Base-by-base conservation (phyloP, 2,888 invertebrate genomes). In the Tiliacea aurago region DNA sequence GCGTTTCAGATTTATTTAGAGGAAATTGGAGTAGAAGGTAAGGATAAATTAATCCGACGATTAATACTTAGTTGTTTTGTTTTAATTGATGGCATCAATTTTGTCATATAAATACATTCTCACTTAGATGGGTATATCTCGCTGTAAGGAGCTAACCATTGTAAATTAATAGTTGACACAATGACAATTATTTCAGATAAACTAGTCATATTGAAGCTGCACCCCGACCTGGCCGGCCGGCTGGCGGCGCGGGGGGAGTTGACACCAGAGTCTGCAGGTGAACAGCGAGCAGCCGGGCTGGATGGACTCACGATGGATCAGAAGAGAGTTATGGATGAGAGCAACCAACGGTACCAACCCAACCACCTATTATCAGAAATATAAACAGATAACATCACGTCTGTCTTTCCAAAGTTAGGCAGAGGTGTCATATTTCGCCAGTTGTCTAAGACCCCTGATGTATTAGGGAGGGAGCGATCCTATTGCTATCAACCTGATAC, bases 181-280 rank as follows among this genome's bases (percentile, higher is more conserved):
- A 59, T 55, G 13, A 10, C 43, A 49, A 53, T 68, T 1, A 79
- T 90, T 95, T 23, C 91, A 97, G 97, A 95, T 72, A 97, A 97
- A 89, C 87, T 97, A 81, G 92, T 92, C 41, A 91, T 97, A 72
- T 91, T 98, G 58, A 94, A 96, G 79, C 93, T 96, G 3, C 97
- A 98, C 88, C 98, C 97, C 10, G 97, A 98, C 91, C 92, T 98
- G 74, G 97, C 97, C 6, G 97, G 97, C 4, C 95, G 95, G 71
- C 86, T 97, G 63, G 97, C 97, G 2, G 96, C 96, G 7, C 93
- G 92, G 73, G 97, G 96, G 7, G 94, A 96, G 80, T 91, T 97
- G 56, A 97, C 97, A 0, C 84, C 87, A 0, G 97, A 97, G 89
- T 97, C 97, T 1, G 91, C 94, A 1, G 91, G 91, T 20, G 97